These are phyloP conservation scores for Chesias legatella DNA, from an alignment of 2,888 invertebrate genomes.

Conservation along the genomic window DNA sequence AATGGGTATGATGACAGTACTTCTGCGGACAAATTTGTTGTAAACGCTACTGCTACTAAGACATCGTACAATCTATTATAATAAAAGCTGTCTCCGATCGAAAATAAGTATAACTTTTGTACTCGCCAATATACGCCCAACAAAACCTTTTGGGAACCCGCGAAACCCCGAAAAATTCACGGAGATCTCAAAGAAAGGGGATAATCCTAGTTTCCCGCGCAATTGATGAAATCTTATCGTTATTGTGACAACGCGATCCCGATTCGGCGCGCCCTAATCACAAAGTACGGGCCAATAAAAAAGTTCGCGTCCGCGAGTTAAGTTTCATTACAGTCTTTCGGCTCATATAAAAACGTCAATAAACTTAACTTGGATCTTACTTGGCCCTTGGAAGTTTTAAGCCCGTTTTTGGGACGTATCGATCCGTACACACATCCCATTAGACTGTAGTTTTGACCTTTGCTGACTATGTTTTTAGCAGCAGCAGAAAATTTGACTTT, in stretches of 20 bases:
- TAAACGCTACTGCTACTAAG: too few species aligned
- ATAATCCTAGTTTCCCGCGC: constrained; percentile 24
- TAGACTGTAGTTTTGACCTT: background rate
- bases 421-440: constrained; percentile 8
- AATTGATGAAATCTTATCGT: constrained; percentile 53
- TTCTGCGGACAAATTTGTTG: too few species aligned
- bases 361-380: constrained; percentile 47
- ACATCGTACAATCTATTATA: too few species aligned
- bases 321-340: constrained; percentile 43
- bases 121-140: background rate
- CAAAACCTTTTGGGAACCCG: constrained; percentile 7
- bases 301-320: constrained; percentile 42
- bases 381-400: constrained; percentile 25
- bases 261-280: constrained; percentile 40
- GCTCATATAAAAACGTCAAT: constrained; percentile 47
- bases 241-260: constrained; percentile 48
- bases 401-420: constrained; percentile 25
- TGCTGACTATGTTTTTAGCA: too few species aligned
- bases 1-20: too few species aligned
- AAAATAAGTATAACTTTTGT: background rate
- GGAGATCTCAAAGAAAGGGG: constrained; percentile 16
- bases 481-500: too few species aligned
- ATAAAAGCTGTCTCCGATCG: too few species aligned
- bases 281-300: constrained; percentile 46
- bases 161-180: constrained; percentile 10